Base-by-base conservation (phyloP, 2,888 invertebrate species). In the Perithous albicinctus region DNA sequence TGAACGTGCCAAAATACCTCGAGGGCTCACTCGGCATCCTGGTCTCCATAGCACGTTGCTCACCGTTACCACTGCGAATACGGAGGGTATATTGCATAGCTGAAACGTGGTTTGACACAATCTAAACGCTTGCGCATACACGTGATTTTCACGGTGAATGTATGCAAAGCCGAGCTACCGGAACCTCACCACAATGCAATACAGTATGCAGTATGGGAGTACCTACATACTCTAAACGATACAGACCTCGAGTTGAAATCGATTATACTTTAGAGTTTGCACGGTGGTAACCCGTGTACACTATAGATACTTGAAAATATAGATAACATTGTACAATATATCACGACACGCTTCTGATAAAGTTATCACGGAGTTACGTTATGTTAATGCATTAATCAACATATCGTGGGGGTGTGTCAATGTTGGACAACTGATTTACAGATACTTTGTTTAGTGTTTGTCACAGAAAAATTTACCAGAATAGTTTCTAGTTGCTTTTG, bases 1-100 rank as follows among this genome's bases (percentile, higher is more conserved):
- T 51, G 41, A 77, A 81, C 80, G 80, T 77, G 73, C 72, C 80
- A 67, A 77, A 81, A 81, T 77, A 75, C 56, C 61, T 67, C 51
- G 51, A 46, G 46, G 67, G 35, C 29, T 76, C 59, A 77, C 61
- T 66, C 51, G 46, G 10, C 6, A 35, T 51, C 23, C 69, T 54
- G 26, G 12, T 15, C 32, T 56, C 38, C 35, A 32, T 75, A 15
- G 26, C 20, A 46, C 51, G 38, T 46, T 54, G 18, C 20, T 43
- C 35, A 18, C 64, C 23, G 61, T 67, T 73, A 29, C 26, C 48
- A 54, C 59, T 67, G 41, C 38, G 20, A 54, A 32, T 8, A 43
- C 10, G 6, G 70, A 73, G 32, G 18, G 41, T 43, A 54, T 38
- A 2, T 63, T 67, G 61, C 51, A 77, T 43, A 35, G 32, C 64